A percentile compares a stretch with the other conserved stretches of the same genome.
phyloP scores from a whole-genome alignment of 2,113 vertebrate genomes.

The Mellivora capensis region DNA sequence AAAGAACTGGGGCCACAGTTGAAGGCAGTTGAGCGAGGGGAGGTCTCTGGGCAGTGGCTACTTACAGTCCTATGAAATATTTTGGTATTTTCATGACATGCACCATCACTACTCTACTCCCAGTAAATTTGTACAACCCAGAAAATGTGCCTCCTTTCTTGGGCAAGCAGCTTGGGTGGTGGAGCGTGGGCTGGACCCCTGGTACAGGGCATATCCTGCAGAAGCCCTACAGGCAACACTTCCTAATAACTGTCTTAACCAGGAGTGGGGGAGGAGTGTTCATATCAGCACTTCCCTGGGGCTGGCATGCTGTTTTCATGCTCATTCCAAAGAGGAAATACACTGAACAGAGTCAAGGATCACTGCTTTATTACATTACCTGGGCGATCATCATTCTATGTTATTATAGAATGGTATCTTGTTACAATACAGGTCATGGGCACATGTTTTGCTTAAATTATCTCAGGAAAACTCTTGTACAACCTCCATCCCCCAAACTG shows the following conservation, averaged over 20 bases:
- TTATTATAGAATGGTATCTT: neutral
- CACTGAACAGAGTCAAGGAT: neutral
- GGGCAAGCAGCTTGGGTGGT: neutral
- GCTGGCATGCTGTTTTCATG: neutral
- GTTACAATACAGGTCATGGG: neutral
- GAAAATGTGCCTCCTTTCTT: neutral
- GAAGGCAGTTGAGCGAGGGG: too few relatives aligned
- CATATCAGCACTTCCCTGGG: neutral
- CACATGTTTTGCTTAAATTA: neutral
- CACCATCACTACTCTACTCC: neutral
- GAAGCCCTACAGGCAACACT: neutral
- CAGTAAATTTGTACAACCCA: neutral
- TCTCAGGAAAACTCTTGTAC: neutral
- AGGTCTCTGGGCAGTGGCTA: neutral
- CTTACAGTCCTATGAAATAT: neutral
- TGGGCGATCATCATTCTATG: fast-evolving
- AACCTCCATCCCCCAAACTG: neutral
- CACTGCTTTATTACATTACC: neutral
- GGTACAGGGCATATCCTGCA: neutral
- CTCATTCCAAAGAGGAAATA: neutral
- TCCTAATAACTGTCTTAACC: neutral
- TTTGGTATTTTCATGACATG: neutral
- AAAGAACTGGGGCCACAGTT: neutral
- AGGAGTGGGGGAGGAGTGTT: neutral
- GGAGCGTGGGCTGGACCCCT: neutral